These are phyloP conservation scores for Gastrophysa polygoni DNA, from an alignment of 2,888 invertebrate species.

Conservation along the genomic window DNA sequence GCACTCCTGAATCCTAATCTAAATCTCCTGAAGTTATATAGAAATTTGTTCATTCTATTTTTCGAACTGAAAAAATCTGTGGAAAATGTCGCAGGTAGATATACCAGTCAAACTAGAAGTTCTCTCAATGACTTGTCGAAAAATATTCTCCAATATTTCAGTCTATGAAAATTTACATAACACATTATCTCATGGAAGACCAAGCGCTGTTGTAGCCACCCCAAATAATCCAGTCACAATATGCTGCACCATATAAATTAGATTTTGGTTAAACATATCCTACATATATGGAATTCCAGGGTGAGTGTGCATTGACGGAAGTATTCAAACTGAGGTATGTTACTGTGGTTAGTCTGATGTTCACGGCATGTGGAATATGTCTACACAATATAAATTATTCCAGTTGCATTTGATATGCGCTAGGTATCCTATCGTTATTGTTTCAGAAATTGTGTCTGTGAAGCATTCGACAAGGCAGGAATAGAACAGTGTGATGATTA, in stretches of 20 bases:
- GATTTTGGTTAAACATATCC: constrained; percentile 9
- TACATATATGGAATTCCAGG: constrained; percentile 27
- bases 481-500: too few relatives aligned
- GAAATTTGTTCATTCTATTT: too few relatives aligned
- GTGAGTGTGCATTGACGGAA: constrained; percentile 27
- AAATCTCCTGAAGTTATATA: too few relatives aligned
- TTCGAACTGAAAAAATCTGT: too few relatives aligned
- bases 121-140: too few relatives aligned
- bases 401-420: background rate
- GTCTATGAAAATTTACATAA: too few relatives aligned
- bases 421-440: background rate
- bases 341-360: constrained; percentile 9
- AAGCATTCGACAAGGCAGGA: too few relatives aligned
- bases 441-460: too few relatives aligned
- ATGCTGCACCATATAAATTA: constrained; percentile 12
- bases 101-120: too few relatives aligned
- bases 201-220: background rate
- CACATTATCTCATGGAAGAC: background rate
- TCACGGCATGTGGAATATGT: constrained; percentile 8
- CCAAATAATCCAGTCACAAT: background rate
- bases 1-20: too few relatives aligned
- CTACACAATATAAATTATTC: constrained; percentile 3
- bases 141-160: too few relatives aligned
- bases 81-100: too few relatives aligned
- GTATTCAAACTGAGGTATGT: constrained; percentile 34